Percentiles rank a stretch among this genome's conserved stretches.
Evolutionary conservation across 2,113 vertebrate species (phyloP).

Genomic region (Phrynocephalus versicolor): DNA sequence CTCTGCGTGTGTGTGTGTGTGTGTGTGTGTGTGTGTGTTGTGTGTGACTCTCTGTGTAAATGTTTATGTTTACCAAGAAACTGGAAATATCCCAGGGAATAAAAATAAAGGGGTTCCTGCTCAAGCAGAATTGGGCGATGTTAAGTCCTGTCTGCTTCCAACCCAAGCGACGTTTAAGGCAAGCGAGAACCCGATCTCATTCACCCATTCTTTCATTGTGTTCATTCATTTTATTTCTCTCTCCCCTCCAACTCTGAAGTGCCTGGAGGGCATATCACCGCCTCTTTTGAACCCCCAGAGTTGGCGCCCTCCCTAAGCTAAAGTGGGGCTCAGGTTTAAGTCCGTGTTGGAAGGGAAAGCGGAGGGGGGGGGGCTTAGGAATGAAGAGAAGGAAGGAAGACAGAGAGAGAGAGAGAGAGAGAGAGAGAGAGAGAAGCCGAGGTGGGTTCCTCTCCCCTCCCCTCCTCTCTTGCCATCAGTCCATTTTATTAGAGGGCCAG

Average conservation of each 20-base stretch:
- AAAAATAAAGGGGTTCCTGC: too few relatives aligned
- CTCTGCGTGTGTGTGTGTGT: too few relatives aligned
- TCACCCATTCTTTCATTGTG: neutral
- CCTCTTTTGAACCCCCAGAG: neutral
- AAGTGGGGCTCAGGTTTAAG: neutral
- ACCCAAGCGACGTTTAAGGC: neutral
- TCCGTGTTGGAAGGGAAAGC: neutral
- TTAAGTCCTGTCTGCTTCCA: neutral
- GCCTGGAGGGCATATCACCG: neutral
- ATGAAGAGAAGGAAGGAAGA: slow-evolving; percentile 43
- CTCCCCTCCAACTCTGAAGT: neutral
- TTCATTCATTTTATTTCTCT: neutral
- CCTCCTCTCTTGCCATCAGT: slow-evolving; percentile 70
- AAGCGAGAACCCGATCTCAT: neutral
- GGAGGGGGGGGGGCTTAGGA: slow-evolving; percentile 20
- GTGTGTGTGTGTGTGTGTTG: too few relatives aligned
- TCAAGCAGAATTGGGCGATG: neutral
- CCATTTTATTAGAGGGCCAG: slow-evolving; percentile 93
- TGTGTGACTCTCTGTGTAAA: too few relatives aligned
- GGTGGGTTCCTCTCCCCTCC: slow-evolving; percentile 32
- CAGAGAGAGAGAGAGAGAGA: slow-evolving; percentile 42
- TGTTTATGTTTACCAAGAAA: too few relatives aligned
- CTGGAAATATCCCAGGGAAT: too few relatives aligned
- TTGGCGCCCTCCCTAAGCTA: neutral
- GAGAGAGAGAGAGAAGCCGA: slow-evolving; percentile 44